phyloP scores from a whole-genome alignment of 1,140 invertebrate genomes.

The Choristoneura fumiferana region DNA sequence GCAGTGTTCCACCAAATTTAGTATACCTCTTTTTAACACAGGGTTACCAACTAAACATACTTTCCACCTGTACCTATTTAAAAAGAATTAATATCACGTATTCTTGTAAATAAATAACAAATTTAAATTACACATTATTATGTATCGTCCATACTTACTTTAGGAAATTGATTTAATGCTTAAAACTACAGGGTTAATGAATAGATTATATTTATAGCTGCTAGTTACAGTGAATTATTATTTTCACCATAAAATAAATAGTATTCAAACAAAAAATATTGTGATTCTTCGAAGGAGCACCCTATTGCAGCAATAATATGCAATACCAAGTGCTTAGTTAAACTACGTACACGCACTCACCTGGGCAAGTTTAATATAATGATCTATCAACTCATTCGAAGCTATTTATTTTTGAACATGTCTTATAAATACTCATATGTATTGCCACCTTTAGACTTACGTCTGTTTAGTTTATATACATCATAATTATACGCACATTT shows the following conservation, averaged over 20 bases:
- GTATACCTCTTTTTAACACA: neutral
- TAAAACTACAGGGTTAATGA: neutral
- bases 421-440: too few relatives aligned
- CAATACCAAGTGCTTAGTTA: too few relatives aligned
- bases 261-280: neutral
- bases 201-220: conserved; percentile 2
- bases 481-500: too few relatives aligned
- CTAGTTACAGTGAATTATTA: neutral
- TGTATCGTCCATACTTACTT: neutral
- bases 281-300: neutral
- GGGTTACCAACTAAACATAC: neutral
- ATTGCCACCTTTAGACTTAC: too few relatives aligned
- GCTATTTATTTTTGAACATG: too few relatives aligned
- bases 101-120: conserved; percentile 17
- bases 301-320: neutral
- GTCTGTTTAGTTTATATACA: too few relatives aligned
- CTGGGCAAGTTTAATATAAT: too few relatives aligned
- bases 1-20: too few relatives aligned
- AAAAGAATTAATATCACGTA: conserved; percentile 18
- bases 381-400: too few relatives aligned
- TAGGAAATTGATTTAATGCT: conserved; percentile 4
- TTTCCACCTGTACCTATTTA: conserved; percentile 6
- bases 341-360: too few relatives aligned
- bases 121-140: conserved; percentile 18
- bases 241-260: conserved; percentile 4